Base-by-base conservation (phyloP, 2,888 invertebrate species). In the Rotaria sp. region DNA sequence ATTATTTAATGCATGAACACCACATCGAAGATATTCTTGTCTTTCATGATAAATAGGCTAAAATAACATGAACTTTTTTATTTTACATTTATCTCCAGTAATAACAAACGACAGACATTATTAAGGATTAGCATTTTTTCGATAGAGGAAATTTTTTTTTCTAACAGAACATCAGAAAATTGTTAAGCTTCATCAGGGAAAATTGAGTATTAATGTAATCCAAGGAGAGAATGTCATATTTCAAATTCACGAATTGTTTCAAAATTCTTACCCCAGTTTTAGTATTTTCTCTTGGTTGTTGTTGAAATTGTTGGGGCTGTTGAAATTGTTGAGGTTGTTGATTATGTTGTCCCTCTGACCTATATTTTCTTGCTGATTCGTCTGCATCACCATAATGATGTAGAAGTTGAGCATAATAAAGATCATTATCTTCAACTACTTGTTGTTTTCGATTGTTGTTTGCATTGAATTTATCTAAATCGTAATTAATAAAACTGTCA, bases 1-100 rank as follows among this genome's bases (percentile, higher is more conserved):
- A n/a, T 80, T 80, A 80, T 80, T 80, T n/a, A 80, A 80, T 45
- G 80, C 45, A 80, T 80, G 80, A 41, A 80, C 10, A n/a, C 45
- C 80, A 80, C 80, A 80, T 26, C 41, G 45, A 45, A 26, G 80
- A n/a, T 21, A 45, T 26, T 45, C 13, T 80, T 80, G 80, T 80
- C n/a, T 45, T 45, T 80, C 80, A 45, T 80, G 80, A 45, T 80
- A 80, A 24, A 80, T 80, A 18, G 10, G 1, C 67, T 67, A 21
- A 35, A 67, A 35, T 18, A 13, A 59, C 2, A 8, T n/a, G n/a
- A 11, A 57, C 2, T 10, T n/a, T n/a, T 57, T 57, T 57, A 57
- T 24, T 21, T 24, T 55, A 55, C 10, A 50, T 50, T 50, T 50
- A 3, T 50, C 18, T 50, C 15, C 50, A 50, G 10, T 50, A 18